Evolutionary conservation across 2,113 vertebrate genomes (phyloP), one percentile per base, ranked within the genome.

Genomic region (Vidua chalybeata): DNA sequence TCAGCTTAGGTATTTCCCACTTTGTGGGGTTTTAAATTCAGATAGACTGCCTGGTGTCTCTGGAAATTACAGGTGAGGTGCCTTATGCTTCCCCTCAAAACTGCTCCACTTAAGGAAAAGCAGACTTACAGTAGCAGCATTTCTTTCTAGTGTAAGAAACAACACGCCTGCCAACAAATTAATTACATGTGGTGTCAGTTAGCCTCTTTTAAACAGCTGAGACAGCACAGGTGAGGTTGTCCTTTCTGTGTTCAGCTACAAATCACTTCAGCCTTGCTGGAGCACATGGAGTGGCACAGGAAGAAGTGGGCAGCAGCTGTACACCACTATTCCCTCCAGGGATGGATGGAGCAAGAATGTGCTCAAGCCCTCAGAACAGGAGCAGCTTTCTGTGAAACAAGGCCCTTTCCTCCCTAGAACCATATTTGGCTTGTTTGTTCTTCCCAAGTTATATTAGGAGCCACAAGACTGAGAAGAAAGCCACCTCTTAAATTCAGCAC

Each of bases 351-450:
- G 28, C 30, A 45, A 13, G 23, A 66, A 33, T 22, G 41, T 84
- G 39, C 18, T 41, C n/a, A 41, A 19, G 24, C 17, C 37, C 66
- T 59, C 46, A 51, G 52, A 82, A 21, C 6, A 73, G 52, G 51
- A 46, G 30, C 26, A 64, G 21, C 41, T 49, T 41, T n/a, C n/a
- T 19, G 9, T 13, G 15, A 66, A 77, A 73, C 24, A n/a, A 62
- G 64, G 18, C 35, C 26, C 11, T 75, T 24, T 68, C 35, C 45
- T 69, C 4, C 13, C 45, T n/a, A 37, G 33, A 72, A 17, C 10
- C 4, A 4, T 6, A n/a, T 61, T 35, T 79, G 41, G 33, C 74
- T 54, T n/a, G 13, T 30, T 26, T 81, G 13, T 1, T 0, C 1
- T 2, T 10, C 13, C 16, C 18, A 23, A 46, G 17, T 67, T 33